These are phyloP conservation scores for Myathropa florea DNA, from an alignment of 2,888 invertebrate species.

Conservation along the genomic window DNA sequence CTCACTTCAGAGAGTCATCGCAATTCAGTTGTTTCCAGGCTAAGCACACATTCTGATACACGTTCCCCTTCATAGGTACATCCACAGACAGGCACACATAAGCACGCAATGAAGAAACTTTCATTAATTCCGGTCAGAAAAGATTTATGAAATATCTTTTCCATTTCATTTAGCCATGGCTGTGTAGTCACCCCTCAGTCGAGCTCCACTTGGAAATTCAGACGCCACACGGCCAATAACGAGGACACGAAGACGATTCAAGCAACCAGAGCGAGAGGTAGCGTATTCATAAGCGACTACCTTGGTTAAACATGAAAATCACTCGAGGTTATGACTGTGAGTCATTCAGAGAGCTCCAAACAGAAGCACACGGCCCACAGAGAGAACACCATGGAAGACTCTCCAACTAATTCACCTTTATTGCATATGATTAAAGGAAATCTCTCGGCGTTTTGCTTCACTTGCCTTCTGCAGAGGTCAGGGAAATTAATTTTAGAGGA, in stretches of 20 bases:
- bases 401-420: conserved; percentile 46
- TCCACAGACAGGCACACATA: neutral
- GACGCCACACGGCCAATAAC: neutral
- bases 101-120: conserved; percentile 5
- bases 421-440: conserved; percentile 48
- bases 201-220: neutral
- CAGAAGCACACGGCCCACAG: neutral
- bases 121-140: conserved; percentile 29
- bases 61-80: neutral
- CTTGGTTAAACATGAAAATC: conserved; percentile 14
- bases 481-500: conserved; percentile 38
- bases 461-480: conserved; percentile 7
- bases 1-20: conserved; percentile 18
- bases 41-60: neutral
- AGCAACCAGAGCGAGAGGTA: neutral
- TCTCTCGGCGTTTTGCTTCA: conserved; percentile 19
- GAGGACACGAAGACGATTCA: neutral
- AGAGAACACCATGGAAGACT: conserved; percentile 2
- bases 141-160: conserved; percentile 49
- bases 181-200: neutral
- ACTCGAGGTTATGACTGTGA: conserved; percentile 13
- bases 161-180: conserved; percentile 26
- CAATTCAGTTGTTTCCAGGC: neutral
- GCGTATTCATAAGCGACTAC: neutral
- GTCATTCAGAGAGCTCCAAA: neutral